Evolutionary conservation across 1,140 invertebrate species (phyloP).

Genomic region (Phenacoccus solenopsis): DNA sequence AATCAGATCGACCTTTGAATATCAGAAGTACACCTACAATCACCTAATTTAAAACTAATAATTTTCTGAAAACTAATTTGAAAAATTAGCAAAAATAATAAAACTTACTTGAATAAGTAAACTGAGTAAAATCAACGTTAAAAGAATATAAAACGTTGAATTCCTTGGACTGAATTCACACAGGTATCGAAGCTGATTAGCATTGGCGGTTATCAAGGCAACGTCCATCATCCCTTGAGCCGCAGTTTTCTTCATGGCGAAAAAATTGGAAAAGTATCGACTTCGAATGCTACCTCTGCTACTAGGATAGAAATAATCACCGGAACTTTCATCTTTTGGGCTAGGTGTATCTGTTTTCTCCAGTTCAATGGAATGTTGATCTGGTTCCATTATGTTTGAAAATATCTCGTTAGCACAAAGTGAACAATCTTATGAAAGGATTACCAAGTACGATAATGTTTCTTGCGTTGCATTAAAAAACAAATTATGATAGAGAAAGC

Average conservation of each 20-base stretch:
- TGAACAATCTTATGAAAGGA: too few species aligned
- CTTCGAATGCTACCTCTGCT: neutral
- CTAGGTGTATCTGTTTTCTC: neutral
- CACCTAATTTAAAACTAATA: conserved; percentile 45
- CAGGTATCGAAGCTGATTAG: conserved; percentile 77
- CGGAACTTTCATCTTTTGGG: neutral
- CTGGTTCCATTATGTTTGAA: too few species aligned
- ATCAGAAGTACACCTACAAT: conserved; percentile 67
- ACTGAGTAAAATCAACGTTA: conserved; percentile 63
- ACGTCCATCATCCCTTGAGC: conserved; percentile 85
- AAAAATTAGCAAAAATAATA: neutral
- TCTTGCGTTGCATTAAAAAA: too few species aligned
- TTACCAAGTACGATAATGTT: too few species aligned
- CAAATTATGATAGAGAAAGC: too few species aligned
- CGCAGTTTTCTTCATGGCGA: conserved; percentile 60
- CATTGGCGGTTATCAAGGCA: conserved; percentile 66
- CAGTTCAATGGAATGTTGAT: neutral
- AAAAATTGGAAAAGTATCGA: neutral
- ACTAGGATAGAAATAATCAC: neutral
- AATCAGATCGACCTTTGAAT: conserved; percentile 64
- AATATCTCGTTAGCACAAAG: too few species aligned
- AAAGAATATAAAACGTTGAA: conserved; percentile 61
- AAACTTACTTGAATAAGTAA: conserved; percentile 57
- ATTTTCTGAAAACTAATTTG: too few species aligned
- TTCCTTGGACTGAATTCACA: conserved; percentile 52